Base-by-base conservation (phyloP, 2,797 vertebrate species). In the Enteromius thamalakanensis region DNA sequence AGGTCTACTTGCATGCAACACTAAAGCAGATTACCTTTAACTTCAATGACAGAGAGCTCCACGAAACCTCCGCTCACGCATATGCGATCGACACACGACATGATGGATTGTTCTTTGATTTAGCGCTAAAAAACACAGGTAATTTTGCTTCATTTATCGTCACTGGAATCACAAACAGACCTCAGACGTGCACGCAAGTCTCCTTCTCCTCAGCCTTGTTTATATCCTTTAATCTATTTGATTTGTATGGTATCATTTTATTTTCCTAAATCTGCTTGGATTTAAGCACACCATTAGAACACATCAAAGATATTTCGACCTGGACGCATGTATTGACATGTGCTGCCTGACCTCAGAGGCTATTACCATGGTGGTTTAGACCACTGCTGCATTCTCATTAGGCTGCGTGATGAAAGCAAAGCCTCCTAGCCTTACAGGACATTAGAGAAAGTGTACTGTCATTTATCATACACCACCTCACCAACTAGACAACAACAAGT, bases 201-300 rank as follows among this genome's bases (percentile, higher is more conserved):
- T 80, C 71, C 53, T 47, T 82, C 62, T 87, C 85, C 82, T 79
- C 69, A 84, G 58, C 87, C 81, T 32, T 72, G 71, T 82, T 77
- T 83, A 74, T 89, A 82, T 75, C 86, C 88, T 89, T 84, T 88
- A 87, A 90, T 90, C 91, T 90, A 81, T 89, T 82, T 87, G 84
- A 91, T 90, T 90, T 89, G 80, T 82, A 72, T 85, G 81, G 58
- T 86, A 86, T 90, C 80, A 80, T 85, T 84, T 76, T 45, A 76
- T 80, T 84, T 81, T 77, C 64, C n/a, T 78, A 37, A 77, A 21
- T 80, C 60, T 45, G 21, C 15, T 72, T 76, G 40, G 78, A 81
- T 87, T 79, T 87, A 86, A 85, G 87, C 84, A 75, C 83, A 79
- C 84, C 70, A 87, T 84, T 76, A 87, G 77, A 67, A 80, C 58